Base-by-base conservation (phyloP, 2,113 vertebrate genomes). In the Setophaga kirtlandii region DNA sequence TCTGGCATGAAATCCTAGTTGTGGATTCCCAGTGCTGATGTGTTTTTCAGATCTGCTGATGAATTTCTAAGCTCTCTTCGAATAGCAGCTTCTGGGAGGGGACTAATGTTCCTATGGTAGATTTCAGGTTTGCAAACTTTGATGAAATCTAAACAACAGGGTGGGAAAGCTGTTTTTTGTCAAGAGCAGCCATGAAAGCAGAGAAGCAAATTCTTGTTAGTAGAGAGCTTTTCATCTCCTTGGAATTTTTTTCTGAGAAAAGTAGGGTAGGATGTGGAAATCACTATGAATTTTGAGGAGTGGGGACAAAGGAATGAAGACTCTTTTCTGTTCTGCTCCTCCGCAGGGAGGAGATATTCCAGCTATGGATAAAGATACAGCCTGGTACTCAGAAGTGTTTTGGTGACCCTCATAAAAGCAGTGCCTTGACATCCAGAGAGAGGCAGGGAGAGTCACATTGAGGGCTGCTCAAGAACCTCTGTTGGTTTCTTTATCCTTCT, bases 11-110 rank as follows among this genome's bases (percentile, higher is more conserved):
- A 96, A 94, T 73, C 60, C 65, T 84, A 60, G 71, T 90, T 90
- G 87, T 94, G 78, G 95, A 94, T 96, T 92, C 89, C 60, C 68
- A 56, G 83, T 47, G 28, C 93, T 92, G 77, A 91, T 95, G 27
- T 93, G n/a, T 94, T 96, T 97, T 96, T 94, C 89, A 93, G 92
- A 93, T 55, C 37, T 65, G 83, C 93, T 94, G 53, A 53, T 88
- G 81, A 95, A 83, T 95, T 95, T 95, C 83, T 87, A 73, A 95
- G 87, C 65, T 71, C 46, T 89, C 92, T 68, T 89, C 62, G 69
- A 85, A 83, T 79, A 86, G 63, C 75, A 90, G 75, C 84, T 95
- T 69, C 81, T 80, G 44, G 35, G 76, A 73, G 64, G 41, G 33
- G 80, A 95, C 47, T 79, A 68, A 89, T 89, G 81, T 94, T 67